Evolutionary conservation across 2,888 invertebrate species (phyloP), one percentile per base, ranked within the genome.

Genomic region (Melanophora roralis): DNA sequence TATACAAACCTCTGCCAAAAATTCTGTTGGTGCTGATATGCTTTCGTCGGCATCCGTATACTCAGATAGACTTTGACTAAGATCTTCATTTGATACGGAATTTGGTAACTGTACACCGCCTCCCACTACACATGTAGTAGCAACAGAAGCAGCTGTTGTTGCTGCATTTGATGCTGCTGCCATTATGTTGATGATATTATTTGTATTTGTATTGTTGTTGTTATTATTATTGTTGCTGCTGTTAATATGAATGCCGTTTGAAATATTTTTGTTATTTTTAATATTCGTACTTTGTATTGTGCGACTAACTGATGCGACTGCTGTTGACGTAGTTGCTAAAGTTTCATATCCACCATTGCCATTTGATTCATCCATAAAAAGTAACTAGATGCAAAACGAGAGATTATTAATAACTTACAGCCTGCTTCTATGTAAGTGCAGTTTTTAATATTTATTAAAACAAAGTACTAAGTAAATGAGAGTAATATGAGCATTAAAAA

Each of bases 11-110:
- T 95, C 95, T 57, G 94, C 94, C 47, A 95, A 91, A 88, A 94
- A 93, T 89, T 95, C 95, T 79, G 94, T 94, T 57, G 95, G 95
- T 40, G 95, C 95, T 80, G 94, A 94, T 85, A 93, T 92, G 84
- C 93, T 92, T 86, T 94, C 94, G 88, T 94, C 93, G 62, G 94
- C 94, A 85, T 93, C 93, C 19, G 93, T 93, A 85, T 93, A 93
- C 85, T 94, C 94, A 81, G 92, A 92, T 34, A 89, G 85, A 82
- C 90, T 90, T 82, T 89, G 89, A 83, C 92, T 93, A 82, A 93
- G 91, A 86, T 94, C 94, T 88, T 94, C 94, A 82, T 92, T 93
- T 21, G 89, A 90, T 67, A 88, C 85, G 82, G 89, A 89, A 81
- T 89, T 85, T 36, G 88, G 86, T 80, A 89, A 80, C 67, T 72